These are phyloP conservation scores for Drosophila pseudotakahashii DNA, from an alignment of 2,888 invertebrate genomes.

Conservation along the genomic window DNA sequence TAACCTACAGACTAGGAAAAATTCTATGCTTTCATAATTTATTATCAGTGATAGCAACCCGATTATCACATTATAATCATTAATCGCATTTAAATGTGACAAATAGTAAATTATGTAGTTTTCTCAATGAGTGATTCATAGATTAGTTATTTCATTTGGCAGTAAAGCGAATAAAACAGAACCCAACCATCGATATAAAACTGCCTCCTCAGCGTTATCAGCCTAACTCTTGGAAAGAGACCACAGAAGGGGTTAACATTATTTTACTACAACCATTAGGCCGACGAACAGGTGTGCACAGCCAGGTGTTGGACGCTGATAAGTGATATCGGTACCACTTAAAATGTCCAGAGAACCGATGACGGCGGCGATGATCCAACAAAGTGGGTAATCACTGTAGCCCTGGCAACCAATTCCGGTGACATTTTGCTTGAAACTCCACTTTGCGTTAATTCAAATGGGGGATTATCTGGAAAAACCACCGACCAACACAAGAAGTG, in stretches of 20 bases:
- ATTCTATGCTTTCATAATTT: background rate
- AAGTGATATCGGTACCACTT: slow-evolving; percentile 41
- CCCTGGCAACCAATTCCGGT: slow-evolving; percentile 52
- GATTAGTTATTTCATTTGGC: slow-evolving; percentile 8
- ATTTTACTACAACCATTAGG: slow-evolving; percentile 58
- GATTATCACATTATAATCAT: background rate
- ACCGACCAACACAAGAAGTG: slow-evolving; percentile 5
- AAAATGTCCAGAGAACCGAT: slow-evolving; percentile 25
- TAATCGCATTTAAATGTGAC: background rate
- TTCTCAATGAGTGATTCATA: slow-evolving; percentile 14
- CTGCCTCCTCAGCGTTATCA: slow-evolving; percentile 31
- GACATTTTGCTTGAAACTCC: slow-evolving; percentile 4
- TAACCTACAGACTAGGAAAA: background rate
- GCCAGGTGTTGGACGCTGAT: slow-evolving; percentile 66
- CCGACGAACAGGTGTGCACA: slow-evolving; percentile 60
- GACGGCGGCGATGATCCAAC: slow-evolving; percentile 21
- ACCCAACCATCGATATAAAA: background rate
- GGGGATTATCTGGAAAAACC: slow-evolving; percentile 31
- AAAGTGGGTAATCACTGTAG: slow-evolving; percentile 38
- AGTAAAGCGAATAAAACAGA: background rate
- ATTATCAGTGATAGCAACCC: background rate
- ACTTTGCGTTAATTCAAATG: slow-evolving; percentile 7
- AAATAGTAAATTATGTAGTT: background rate
- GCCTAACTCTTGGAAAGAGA: slow-evolving; percentile 5
- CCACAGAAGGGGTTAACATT: slow-evolving; percentile 46